Evolutionary conservation across 2,797 vertebrate genomes (phyloP).

Genomic region (Bradypodion pumilum): DNA sequence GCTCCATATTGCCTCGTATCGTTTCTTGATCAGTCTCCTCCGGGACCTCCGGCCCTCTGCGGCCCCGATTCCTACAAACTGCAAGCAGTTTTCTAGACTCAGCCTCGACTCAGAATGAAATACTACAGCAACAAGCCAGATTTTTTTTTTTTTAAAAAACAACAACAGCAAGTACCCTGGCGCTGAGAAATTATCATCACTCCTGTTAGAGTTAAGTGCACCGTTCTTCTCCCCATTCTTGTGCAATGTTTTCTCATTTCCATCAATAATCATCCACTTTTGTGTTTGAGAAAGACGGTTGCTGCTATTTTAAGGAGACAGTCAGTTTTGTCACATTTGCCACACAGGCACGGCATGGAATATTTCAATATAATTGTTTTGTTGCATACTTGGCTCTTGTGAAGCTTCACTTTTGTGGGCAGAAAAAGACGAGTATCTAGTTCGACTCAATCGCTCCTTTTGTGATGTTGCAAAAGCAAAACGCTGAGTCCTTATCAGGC

Average conservation of each 20-base stretch:
- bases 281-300: constrained; percentile 55
- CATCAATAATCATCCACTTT: constrained; percentile 62
- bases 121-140: background rate
- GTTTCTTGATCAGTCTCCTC: no score
- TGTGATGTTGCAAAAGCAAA: constrained; percentile 5
- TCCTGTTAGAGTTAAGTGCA: constrained; percentile 44
- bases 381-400: constrained; percentile 52
- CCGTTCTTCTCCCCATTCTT: constrained; percentile 30
- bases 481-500: background rate
- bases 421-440: constrained; percentile 43
- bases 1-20: no score
- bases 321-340: constrained; percentile 64
- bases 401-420: constrained; percentile 51
- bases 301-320: constrained; percentile 63
- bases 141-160: no score
- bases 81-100: background rate
- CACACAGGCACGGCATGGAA: constrained; percentile 52
- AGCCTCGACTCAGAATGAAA: background rate
- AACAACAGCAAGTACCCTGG: background rate
- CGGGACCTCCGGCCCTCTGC: no score
- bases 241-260: constrained; percentile 3
- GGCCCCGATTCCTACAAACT: no score
- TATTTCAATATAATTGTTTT: constrained; percentile 62
- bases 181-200: background rate
- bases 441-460: constrained; percentile 59